Base-by-base conservation (phyloP, 2,797 vertebrate species). In the Paguma larvata region DNA sequence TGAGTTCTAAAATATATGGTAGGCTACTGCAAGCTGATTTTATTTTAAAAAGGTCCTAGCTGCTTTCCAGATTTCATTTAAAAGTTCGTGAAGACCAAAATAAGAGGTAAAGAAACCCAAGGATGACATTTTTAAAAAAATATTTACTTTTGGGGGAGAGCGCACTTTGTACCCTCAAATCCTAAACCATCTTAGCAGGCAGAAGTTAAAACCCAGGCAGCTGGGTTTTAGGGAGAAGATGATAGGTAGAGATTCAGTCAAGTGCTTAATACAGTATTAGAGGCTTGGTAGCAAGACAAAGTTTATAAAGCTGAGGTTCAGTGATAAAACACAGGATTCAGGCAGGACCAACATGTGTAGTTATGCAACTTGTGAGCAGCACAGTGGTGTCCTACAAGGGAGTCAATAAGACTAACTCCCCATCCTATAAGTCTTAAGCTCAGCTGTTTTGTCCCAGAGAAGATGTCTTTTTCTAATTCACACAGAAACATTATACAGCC, bases 61-160 rank as follows among this genome's bases (percentile, higher is more conserved):
- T 96, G 48, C 68, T 84, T 85, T 78, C 32, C 44, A 94, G 63
- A 95, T 92, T 89, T 97, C 70, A 97, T 77, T 96, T 92, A 95
- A 93, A 95, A 38, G 27, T 70, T 80, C 51, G 96, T 85, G 75
- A 87, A 96, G 41, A 96, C 46, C n/a, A 86, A 95, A 88, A 80
- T 30, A 83, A 84, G 16, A 89, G 51, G 6, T 46, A 9, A 9
- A 96, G 68, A 94, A 80, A 44, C 30, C 12, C 53, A 79, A 85
- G 13, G 70, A 59, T 83, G 63, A 65, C 6, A 38, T 68, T 91
- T 95, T 92, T 87, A 59, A 53, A 53, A 53, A 53, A 11, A 59
- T 23, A 59, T 23, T 59, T 59, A 59, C 56, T 59, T 59, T 59
- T 9, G 8, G 56, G 21, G 56, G 21, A 59, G 19, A 59, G 56